Evolutionary conservation across 2,888 invertebrate genomes (phyloP).

Genomic region (Diarsia rubi): DNA sequence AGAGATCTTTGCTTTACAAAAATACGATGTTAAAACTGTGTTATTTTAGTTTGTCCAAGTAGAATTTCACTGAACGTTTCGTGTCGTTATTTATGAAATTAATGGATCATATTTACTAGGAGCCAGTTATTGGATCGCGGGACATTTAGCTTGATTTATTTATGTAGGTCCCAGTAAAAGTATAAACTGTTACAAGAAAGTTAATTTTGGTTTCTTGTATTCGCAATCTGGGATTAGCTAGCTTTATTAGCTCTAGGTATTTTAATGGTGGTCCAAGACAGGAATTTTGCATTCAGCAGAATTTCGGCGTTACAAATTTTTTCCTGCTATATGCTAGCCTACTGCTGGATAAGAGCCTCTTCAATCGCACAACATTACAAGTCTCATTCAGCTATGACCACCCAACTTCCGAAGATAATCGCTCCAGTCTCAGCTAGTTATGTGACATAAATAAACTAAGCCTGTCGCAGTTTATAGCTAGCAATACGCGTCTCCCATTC

Average conservation of each 20-base stretch:
- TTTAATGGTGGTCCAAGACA: neutral
- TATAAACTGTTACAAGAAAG: neutral
- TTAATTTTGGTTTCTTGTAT: neutral
- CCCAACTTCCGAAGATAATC: neutral
- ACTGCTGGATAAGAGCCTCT: neutral
- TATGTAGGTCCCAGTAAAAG: neutral
- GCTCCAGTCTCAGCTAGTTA: neutral
- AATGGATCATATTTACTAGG: slow-evolving; percentile 31
- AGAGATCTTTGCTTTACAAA: neutral
- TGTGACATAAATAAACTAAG: neutral
- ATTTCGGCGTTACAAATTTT: neutral
- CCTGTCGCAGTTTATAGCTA: neutral
- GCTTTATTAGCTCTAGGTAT: no score
- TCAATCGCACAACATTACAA: neutral
- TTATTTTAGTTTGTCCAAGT: neutral
- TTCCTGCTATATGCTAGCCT: neutral
- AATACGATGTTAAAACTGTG: neutral
- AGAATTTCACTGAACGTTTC: slow-evolving; percentile 2
- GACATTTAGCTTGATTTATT: slow-evolving; percentile 45
- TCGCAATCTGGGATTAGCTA: neutral
- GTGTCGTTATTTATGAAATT: slow-evolving; percentile 17
- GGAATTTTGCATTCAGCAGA: neutral
- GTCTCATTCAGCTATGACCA: neutral
- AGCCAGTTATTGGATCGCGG: slow-evolving; percentile 24
- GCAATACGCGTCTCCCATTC: neutral